Conservation (phyloP, 2,113 vertebrate genomes). For the Vidua macroura region DNA sequence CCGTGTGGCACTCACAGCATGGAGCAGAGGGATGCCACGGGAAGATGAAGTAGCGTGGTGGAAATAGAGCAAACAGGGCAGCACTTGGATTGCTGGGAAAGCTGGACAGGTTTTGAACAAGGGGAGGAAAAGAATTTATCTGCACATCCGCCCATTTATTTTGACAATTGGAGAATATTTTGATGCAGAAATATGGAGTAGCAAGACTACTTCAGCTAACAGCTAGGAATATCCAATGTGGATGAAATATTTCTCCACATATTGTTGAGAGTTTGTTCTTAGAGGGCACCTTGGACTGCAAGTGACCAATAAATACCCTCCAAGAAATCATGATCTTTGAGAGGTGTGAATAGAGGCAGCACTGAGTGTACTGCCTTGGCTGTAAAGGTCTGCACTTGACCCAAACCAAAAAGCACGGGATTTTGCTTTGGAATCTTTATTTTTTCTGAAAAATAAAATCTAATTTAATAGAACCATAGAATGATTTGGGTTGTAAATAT, state of each 20-base stretch:
- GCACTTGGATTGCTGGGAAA: not conserved
- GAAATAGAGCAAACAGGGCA: not conserved
- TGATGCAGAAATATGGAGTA: not conserved
- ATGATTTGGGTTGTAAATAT: not conserved
- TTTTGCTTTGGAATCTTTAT: not conserved
- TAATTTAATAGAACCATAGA: not conserved
- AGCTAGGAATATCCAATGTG: not conserved
- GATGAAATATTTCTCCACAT: not conserved
- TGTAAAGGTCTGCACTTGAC: not conserved
- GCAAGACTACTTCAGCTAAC: not conserved
- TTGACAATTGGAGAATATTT: not conserved
- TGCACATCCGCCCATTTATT: not conserved
- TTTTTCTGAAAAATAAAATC: not conserved
- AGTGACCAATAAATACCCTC: not conserved
- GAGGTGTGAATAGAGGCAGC: not conserved
- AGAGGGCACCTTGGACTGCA: not conserved
- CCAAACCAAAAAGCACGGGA: not conserved
- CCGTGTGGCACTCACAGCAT: not conserved
- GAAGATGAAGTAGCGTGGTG: not conserved
- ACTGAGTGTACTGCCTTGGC: too few species aligned
- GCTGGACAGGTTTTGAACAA: not conserved
- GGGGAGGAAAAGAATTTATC: not conserved
- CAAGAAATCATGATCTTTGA: not conserved
- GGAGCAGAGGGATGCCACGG: fast-evolving
- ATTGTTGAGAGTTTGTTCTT: not conserved